Evolutionary conservation across 1,140 invertebrate genomes (phyloP), one percentile per base, ranked within the genome.

Genomic region (Saccostrea cuccullata): DNA sequence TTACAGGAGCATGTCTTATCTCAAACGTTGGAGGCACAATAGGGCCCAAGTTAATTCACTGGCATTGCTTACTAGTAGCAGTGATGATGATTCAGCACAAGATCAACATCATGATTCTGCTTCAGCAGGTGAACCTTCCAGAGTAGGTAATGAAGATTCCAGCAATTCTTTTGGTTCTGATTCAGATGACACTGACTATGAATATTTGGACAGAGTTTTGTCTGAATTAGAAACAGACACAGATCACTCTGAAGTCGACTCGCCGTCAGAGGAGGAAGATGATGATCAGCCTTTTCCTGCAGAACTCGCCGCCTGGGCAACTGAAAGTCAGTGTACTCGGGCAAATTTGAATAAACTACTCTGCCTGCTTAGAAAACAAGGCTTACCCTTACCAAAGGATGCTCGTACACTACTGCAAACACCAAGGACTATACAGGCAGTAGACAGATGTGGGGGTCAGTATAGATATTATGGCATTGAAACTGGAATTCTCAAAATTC

Each of bases 261-360:
- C 30, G 30, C 30, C 30, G 30, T 36, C 30, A n/a, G 70, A 77
- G 70, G n/a, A 12, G 11, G 70, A 12, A n/a, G 70, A 77, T 12
- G 30, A 77, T 15, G 11, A 17, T 58, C 56, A 77, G n/a, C n/a
- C n/a, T 12, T 77, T 77, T 23, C 11, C 70, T 77, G 47, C 58
- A 70, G 55, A 58, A 82, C 56, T 86, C 20, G 64, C 86, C n/a
- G 64, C 26, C 8, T 87, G 86, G 86, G 36, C 77, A 23, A 87
- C 82, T 30, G 47, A 83, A 64, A 82, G 82, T 83, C 23, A 60
- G 20, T 30, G 40, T 58, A 82, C 73, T 8, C 40, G 83, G 2
- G 47, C 47, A 12, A 55, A 23, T 20, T 20, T 26, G 15, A 55
- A 84, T 15, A 26, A 84, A 55, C 83, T 55, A 55, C 55, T 84